Base-by-base conservation (phyloP, 2,888 invertebrate genomes). In the Sarcophaga variegata region DNA sequence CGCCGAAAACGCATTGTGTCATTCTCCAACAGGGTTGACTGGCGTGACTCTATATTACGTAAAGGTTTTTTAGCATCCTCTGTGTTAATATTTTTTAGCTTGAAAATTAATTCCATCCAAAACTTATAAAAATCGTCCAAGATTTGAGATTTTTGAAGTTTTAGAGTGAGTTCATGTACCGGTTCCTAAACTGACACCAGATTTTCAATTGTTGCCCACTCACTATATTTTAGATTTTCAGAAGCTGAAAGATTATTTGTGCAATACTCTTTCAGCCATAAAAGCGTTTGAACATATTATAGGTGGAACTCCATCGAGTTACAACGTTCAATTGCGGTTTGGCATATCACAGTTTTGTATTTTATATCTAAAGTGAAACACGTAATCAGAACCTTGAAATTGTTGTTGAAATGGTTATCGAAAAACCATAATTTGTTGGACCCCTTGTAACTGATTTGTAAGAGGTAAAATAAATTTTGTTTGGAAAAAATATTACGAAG, bases 221-320 rank as follows among this genome's bases (percentile, higher is more conserved):
- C 49, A 27, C n/a, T 63, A 72, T 12, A 59, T 60, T 60, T 59
- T 37, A 72, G 60, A 47, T 72, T 20, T 14, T 75, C 63, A 64
- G 17, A 14, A 25, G 6, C 64, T n/a, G 75, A 64, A 64, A 75
- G 47, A 75, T 75, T 75, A 20, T 4, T 64, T 17, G 47, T 47
- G 54, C 63, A 63, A 75, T 63, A 75, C 14, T 75, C 75, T 75
- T 75, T 75, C 27, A 75, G 54, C 22, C 27, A 14, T 49, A 75
- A 63, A 47, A 63, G 63, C 72, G 27, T 60, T 62, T 72, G 37
- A 72, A n/a, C 75, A 75, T 75, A 25, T 63, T 63, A 63, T 75
- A 75, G 17, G 49, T 75, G 45, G 75, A 75, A 25, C 63, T 64
- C 75, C 49, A 75, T 47, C 49, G 63, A 25, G 64, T 75, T 11